Percentiles rank a stretch among this genome's conserved stretches.
Evolutionary conservation across 2,888 invertebrate genomes (phyloP).

Genomic region (Lamproptera curius): DNA sequence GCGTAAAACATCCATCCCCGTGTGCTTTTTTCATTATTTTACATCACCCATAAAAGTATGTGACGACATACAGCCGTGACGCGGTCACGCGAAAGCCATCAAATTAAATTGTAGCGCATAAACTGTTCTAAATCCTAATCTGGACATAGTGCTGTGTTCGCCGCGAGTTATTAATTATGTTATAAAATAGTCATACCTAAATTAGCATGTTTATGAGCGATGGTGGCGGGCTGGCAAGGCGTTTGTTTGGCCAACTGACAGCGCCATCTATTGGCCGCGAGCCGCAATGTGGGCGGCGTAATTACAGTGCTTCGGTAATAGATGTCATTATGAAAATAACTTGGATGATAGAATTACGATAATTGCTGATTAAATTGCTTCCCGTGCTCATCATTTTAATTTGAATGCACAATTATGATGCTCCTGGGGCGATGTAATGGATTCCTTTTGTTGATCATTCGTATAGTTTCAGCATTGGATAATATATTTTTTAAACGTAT

Average conservation of each 20-base stretch:
- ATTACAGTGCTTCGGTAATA: conserved; percentile 6
- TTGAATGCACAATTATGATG: no score
- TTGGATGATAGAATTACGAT: no score
- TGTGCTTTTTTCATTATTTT: conserved; percentile 71
- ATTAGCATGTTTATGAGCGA: conserved; percentile 74
- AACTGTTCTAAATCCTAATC: conserved; percentile 71
- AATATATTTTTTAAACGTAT: no score
- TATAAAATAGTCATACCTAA: conserved; percentile 73
- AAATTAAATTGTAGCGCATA: conserved; percentile 69
- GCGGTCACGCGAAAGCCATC: conserved; percentile 65
- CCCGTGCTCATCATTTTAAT: no score
- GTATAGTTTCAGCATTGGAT: no score
- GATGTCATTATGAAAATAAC: conserved; percentile 12
- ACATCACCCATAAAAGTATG: conserved; percentile 68
- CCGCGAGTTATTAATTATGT: conserved; percentile 73
- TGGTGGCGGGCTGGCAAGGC: conserved; percentile 31
- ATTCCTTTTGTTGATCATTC: no score
- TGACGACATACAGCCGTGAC: conserved; percentile 47
- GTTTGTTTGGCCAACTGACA: conserved; percentile 23
- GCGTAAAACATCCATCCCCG: conserved; percentile 49
- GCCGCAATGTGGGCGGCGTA: neutral
- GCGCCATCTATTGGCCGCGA: conserved; percentile 14
- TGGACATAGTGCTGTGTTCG: conserved; percentile 43
- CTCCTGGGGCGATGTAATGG: no score
- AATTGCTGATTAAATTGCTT: no score